These are phyloP conservation scores for Sula dactylatra DNA, from an alignment of 2,113 vertebrate genomes.

Conservation along the genomic window DNA sequence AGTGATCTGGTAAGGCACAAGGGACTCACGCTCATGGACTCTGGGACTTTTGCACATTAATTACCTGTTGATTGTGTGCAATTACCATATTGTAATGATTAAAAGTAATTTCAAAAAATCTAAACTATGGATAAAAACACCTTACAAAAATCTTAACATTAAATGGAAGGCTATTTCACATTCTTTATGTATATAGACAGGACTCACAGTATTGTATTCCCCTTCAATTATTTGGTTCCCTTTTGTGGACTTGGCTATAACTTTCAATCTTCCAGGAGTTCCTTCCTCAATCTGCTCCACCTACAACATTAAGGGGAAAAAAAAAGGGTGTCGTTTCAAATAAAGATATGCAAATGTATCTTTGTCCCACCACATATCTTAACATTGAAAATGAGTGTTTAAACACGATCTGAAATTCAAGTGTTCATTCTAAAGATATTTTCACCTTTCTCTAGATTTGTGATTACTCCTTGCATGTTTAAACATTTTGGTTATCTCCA, in stretches of 20 bases:
- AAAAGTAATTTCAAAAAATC: not conserved
- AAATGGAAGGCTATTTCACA: not conserved
- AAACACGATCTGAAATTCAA: not conserved
- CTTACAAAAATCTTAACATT: not conserved
- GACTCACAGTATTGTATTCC: conserved; percentile 83
- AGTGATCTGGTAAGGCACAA: not conserved
- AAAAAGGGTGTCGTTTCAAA: not conserved
- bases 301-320: conserved; percentile 32
- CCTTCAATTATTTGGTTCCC: conserved; percentile 60
- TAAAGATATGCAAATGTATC: not conserved
- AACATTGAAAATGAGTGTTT: not conserved
- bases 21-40: not conserved
- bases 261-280: conserved; percentile 74
- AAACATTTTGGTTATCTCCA: not conserved
- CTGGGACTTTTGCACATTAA: not conserved
- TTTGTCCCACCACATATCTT: not conserved
- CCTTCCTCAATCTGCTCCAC: conserved; percentile 76
- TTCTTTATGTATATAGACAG: not conserved
- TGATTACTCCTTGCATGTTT: not conserved
- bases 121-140: not conserved
- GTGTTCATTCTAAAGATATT: not conserved
- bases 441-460: not conserved
- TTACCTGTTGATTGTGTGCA: not conserved
- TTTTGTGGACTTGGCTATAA: conserved; percentile 67
- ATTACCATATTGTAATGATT: not conserved